Percentiles rank a stretch among this genome's conserved stretches.
Conservation (phyloP, 23 tunicate genomes). For the Botrylloides violaceus region DNA sequence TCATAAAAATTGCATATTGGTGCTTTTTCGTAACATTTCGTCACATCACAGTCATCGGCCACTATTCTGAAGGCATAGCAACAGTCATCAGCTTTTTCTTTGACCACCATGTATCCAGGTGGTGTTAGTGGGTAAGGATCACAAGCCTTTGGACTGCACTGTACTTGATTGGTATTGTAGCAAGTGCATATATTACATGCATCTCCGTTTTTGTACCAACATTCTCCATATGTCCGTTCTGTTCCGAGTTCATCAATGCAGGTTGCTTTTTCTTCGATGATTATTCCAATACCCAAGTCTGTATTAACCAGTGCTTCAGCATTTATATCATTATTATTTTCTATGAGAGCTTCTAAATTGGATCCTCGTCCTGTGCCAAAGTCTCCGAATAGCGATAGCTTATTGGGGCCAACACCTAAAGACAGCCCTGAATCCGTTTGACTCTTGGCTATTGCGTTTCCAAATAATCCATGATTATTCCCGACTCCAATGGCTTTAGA, state of each 20-base stretch:
- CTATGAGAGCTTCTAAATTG: not conserved
- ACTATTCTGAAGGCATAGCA: conserved; percentile 18
- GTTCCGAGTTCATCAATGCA: conserved; percentile 70
- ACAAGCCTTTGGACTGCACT: conserved; percentile 27
- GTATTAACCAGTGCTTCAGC: not conserved
- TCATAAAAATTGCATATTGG: conserved; percentile 15
- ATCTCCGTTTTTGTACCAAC: conserved; percentile 78
- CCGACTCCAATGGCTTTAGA: not conserved
- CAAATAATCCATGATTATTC: not conserved
- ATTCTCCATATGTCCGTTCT: conserved; percentile 74
- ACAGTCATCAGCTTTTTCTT: conserved; percentile 19
- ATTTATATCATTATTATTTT: not conserved
- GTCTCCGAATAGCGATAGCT: not conserved
- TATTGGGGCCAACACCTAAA: not conserved
- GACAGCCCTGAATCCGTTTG: not conserved
- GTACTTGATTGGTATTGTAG: not conserved
- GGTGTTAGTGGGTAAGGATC: conserved; percentile 1
- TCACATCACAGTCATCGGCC: conserved; percentile 6
- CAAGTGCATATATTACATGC: conserved; percentile 72
- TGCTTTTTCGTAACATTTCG: not conserved
- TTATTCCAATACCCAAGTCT: not conserved
- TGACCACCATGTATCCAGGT: not conserved
- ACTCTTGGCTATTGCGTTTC: not conserved
- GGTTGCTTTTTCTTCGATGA: conserved; percentile 7
- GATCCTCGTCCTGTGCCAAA: not conserved